Base-by-base conservation (phyloP, 2,797 vertebrate species). In the Myotis vivesi region DNA sequence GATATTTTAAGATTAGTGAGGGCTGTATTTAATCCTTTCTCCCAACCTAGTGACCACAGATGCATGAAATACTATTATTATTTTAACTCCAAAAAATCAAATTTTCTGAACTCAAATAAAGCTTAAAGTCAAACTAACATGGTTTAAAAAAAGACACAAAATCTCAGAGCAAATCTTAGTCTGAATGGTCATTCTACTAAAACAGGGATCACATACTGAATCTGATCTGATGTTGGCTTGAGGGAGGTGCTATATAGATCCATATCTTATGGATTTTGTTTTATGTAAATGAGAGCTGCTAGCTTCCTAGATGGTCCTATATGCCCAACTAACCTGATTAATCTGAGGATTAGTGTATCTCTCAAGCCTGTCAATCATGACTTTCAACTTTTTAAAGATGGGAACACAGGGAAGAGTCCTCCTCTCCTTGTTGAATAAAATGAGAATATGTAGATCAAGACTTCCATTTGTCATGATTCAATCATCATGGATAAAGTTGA, bases 101-200 rank as follows among this genome's bases (percentile, higher is more conserved):
- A 46, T n/a, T 66, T 94, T 88, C 33, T 90, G 23, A 89, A 49
- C 12, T 73, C 5, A 69, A 53, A 55, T 64, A 89, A 84, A 94
- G 6, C 2, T 73, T 73, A 87, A 89, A 93, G 84, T 38, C 11
- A 53, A 94, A 85, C 20, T 69, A 17, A 19, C 23, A 23, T 82
- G 0, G 23, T 55, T 64, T 36, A 30, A 94, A 88, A 93, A 71
- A 71, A 87, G 10, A 66, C 36, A 12, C 30, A 87, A 87, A 79
- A 41, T 49, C 10, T 77, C 59, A 89, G 53, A 92, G 20, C 10
- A 92, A 82, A 93, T 93, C 13, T 72, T 49, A 59, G 20, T 7
- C 6, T 46, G 46, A 89, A 41, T 13, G 15, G 10, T 51, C 23
- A 57, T 53, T 55, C 13, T 79, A 19, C 6, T 76, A 73, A 79